Evolutionary conservation across 2,797 vertebrate species (phyloP).

Genomic region (Sebastes oblongus): DNA sequence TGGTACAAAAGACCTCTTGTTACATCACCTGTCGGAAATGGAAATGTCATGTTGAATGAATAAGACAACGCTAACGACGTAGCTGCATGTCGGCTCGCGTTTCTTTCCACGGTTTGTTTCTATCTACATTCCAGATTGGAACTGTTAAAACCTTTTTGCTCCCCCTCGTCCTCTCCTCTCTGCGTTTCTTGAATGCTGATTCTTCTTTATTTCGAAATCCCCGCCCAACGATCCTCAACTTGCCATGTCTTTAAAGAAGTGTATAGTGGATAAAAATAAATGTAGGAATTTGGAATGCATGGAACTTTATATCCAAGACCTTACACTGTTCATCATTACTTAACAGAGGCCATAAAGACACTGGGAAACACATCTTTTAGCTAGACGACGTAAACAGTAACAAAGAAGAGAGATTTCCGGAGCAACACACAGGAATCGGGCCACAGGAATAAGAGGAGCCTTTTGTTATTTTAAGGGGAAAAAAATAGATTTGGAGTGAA

Average conservation of each 20-base stretch:
- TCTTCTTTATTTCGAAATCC: slow-evolving; percentile 50
- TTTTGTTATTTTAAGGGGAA: slow-evolving; percentile 18
- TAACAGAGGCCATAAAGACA: slow-evolving; percentile 91
- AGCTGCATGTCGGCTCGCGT: slow-evolving; percentile 19
- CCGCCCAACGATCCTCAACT: slow-evolving; percentile 39
- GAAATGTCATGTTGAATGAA: slow-evolving; percentile 50
- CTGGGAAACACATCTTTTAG: slow-evolving; percentile 62
- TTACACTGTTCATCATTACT: slow-evolving; percentile 93
- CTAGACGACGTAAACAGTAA: slow-evolving; percentile 47
- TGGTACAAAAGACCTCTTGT: slow-evolving; percentile 76
- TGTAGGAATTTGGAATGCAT: slow-evolving; percentile 77
- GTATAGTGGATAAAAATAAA: slow-evolving; percentile 60
- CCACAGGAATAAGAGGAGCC: slow-evolving; percentile 45
- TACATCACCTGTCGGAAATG: slow-evolving; percentile 21
- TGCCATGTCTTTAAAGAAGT: slow-evolving; percentile 75
- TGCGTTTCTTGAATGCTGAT: slow-evolving; percentile 78
- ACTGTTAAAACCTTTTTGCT: slow-evolving; percentile 57
- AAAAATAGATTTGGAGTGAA: slow-evolving; percentile 13
- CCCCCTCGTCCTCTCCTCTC: slow-evolving; percentile 48
- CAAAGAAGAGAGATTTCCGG: slow-evolving; percentile 45
- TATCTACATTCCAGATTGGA: slow-evolving; percentile 88
- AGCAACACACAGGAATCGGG: slow-evolving; percentile 59
- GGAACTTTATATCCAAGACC: slow-evolving; percentile 91
- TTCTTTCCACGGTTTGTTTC: slow-evolving; percentile 67
- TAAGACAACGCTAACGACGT: slow-evolving; percentile 26